Evolutionary conservation across 2,113 vertebrate genomes (phyloP).

Genomic region (Egretta garzetta): DNA sequence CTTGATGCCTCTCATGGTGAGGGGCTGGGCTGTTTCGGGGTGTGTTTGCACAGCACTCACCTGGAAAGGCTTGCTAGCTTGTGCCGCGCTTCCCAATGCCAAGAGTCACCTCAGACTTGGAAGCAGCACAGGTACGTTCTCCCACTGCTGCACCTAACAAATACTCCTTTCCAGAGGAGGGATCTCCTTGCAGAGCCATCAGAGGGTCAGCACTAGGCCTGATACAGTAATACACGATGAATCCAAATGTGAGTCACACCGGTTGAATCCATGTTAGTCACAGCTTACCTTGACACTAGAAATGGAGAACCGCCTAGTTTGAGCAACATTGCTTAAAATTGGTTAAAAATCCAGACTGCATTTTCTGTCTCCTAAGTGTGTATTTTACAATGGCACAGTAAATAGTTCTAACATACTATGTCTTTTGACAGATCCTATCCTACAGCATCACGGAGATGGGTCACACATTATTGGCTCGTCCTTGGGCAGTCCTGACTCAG

Average conservation of each 20-base stretch:
- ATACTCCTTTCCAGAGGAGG: background rate
- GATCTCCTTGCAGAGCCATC: background rate
- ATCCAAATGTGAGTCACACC: background rate
- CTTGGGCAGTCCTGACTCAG: constrained; percentile 76
- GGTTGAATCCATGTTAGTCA: background rate
- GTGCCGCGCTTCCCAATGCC: background rate
- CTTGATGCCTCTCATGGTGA: background rate
- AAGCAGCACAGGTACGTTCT: background rate
- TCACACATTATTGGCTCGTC: constrained; percentile 83
- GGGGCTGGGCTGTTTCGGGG: background rate
- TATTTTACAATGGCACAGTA: background rate
- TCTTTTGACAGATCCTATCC: constrained; percentile 87
- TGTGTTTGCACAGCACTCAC: background rate
- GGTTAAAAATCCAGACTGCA: background rate
- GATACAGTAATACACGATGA: background rate
- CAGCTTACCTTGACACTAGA: background rate
- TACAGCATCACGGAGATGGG: constrained; percentile 88
- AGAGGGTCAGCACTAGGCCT: background rate
- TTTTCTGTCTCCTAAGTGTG: background rate
- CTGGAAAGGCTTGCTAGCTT: background rate
- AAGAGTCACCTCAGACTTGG: background rate
- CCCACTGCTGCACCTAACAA: background rate
- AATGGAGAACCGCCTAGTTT: background rate
- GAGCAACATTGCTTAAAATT: background rate
- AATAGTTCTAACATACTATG: background rate